Evolutionary conservation across 2,888 invertebrate species (phyloP).

Genomic region (Siphonodentalium dalli): DNA sequence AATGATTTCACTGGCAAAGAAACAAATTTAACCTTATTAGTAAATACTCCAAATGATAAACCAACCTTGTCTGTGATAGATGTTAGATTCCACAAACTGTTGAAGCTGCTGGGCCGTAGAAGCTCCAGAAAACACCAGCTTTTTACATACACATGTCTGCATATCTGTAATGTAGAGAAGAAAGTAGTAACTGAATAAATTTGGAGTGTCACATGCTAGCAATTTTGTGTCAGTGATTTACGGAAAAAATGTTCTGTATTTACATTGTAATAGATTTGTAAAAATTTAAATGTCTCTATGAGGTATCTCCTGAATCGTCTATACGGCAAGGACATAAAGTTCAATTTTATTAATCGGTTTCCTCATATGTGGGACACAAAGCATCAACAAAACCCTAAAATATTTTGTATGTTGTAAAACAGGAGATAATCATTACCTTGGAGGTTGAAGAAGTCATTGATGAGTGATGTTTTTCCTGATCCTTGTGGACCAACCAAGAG

Average conservation of each 20-base stretch:
- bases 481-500: conserved; percentile 63
- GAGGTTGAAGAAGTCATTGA: conserved; percentile 61
- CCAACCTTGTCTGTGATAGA: conserved; percentile 62
- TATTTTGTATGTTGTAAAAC: too few species aligned
- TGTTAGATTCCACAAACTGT: conserved; percentile 63
- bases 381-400: too few species aligned
- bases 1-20: too few species aligned
- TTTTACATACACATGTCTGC: conserved; percentile 52
- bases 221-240: not conserved
- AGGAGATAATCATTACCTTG: too few species aligned
- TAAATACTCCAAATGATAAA: too few species aligned
- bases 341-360: too few species aligned
- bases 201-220: not conserved
- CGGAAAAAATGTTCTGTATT: not conserved
- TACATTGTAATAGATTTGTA: not conserved
- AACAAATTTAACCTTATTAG: too few species aligned
- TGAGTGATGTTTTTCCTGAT: conserved; percentile 63
- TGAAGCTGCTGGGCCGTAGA: conserved; percentile 62
- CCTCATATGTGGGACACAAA: too few species aligned
- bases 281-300: not conserved
- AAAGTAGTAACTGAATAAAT: not conserved
- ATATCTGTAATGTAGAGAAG: conserved; percentile 37
- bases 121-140: conserved; percentile 61
- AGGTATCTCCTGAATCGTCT: not conserved
- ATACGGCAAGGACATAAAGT: not conserved